Percentiles rank a stretch among this genome's conserved stretches.
These are phyloP conservation scores for Anoplopoma fimbria DNA, from an alignment of 2,113 vertebrate species.

Conservation along the genomic window DNA sequence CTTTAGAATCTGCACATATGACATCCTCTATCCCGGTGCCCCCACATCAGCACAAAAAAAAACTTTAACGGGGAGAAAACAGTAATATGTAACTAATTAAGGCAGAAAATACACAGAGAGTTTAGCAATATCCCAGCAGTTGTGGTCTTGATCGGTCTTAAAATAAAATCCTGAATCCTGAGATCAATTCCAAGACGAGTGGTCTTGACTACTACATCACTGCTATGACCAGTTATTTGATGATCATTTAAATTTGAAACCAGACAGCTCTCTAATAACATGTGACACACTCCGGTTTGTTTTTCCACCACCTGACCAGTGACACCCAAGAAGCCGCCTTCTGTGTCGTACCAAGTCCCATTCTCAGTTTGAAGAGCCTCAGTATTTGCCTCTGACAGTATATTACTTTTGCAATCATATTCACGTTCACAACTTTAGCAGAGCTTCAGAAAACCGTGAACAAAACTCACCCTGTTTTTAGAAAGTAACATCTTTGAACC, in stretches of 20 bases:
- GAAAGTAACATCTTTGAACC: slow-evolving; percentile 42
- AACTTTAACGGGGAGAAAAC: too few relatives aligned
- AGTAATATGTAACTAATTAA: neutral
- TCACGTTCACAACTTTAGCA: neutral
- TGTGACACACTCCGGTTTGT: neutral
- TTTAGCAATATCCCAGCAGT: neutral
- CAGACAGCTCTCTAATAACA: neutral
- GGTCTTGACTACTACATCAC: too few relatives aligned
- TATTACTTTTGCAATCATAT: neutral
- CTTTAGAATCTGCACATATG: too few relatives aligned
- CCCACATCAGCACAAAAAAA: too few relatives aligned
- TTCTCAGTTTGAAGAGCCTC: neutral
- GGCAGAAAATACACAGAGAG: neutral
- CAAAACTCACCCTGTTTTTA: slow-evolving; percentile 37
- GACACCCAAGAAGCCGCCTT: neutral
- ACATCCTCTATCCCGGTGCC: too few relatives aligned
- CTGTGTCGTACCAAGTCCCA: neutral
- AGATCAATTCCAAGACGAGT: neutral
- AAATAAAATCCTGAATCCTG: neutral
- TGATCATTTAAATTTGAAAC: neutral
- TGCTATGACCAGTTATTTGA: neutral
- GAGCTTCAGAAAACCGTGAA: neutral
- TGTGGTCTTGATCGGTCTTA: neutral
- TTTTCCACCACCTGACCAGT: neutral
- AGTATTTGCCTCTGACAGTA: neutral